Percentiles rank a stretch among this genome's conserved stretches.
These are phyloP conservation scores for Pimephales promelas DNA, from an alignment of 2,113 vertebrate genomes.

Conservation along the genomic window DNA sequence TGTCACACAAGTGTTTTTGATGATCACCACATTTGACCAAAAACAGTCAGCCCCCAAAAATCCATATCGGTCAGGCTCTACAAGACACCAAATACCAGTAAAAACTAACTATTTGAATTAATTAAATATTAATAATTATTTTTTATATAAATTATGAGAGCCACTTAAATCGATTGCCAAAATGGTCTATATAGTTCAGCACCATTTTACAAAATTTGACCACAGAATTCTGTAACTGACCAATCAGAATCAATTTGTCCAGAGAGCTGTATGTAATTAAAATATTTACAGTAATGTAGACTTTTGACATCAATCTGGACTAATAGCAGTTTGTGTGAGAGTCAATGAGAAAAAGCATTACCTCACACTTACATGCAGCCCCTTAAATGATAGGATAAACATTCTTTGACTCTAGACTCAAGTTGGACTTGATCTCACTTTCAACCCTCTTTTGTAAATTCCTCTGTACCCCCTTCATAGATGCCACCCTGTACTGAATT, in stretches of 20 bases:
- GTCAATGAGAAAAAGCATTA: not conserved
- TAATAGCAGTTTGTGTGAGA: not conserved
- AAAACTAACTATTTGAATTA: too few relatives aligned
- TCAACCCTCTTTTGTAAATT: constrained; percentile 35
- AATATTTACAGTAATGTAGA: not conserved
- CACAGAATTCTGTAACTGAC: not conserved
- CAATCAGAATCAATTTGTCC: not conserved
- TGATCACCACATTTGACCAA: too few relatives aligned
- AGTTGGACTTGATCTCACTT: constrained; percentile 39
- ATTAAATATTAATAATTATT: too few relatives aligned
- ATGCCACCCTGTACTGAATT: constrained; percentile 44
- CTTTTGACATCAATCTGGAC: not conserved
- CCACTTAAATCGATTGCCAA: not conserved
- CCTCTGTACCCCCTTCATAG: constrained; percentile 5
- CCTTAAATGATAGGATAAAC: constrained; percentile 21
- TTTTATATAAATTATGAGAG: too few relatives aligned
- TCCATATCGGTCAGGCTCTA: too few relatives aligned
- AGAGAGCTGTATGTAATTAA: not conserved
- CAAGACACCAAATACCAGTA: too few relatives aligned
- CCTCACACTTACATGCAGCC: not conserved
- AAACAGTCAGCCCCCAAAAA: too few relatives aligned
- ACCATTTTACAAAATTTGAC: constrained; percentile 17
- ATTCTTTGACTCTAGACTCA: constrained; percentile 30
- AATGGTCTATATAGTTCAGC: not conserved
- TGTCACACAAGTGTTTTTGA: too few relatives aligned